Base-by-base conservation (phyloP, 2,888 invertebrate genomes). In the Euzetes globulus region DNA sequence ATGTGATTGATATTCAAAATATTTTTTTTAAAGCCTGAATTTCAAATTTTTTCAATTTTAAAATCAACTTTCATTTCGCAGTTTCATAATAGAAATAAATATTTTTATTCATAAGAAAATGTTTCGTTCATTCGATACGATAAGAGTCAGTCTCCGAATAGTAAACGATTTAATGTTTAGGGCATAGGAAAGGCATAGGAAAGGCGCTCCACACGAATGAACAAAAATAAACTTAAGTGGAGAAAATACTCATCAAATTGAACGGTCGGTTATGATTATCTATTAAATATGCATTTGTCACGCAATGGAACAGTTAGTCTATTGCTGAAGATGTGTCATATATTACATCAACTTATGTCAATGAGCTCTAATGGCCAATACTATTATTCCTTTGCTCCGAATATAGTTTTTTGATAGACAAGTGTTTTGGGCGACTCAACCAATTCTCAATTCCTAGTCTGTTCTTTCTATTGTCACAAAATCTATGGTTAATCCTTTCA, bases 261-360 rank as follows among this genome's bases (percentile, higher is more conserved):
- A 68, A 45, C 68, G 68, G 37, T 68, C 22, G 68, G 68, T 68
- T 68, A 63, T 68, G 68, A 68, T 68, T 68, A 68, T 68, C 68
- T 45, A 68, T 68, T 68, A 68, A 68, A 68, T 68, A 68, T 68
- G 68, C 22, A 68, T 19, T 68, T 68, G 41, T 68, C 68, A 68
- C 68, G 68, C 68, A 45, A 68, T 19, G 68, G 3, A 15, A 68
- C 41, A 68, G 68, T 68, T 68, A 68, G 68, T 41, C 41, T 41
- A 41, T 41, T 9, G 29, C 29, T 60, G 17, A 1, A 15, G n/a
- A 41, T 41, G 33, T 60, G 15, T 60, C 15, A 29, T 68, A 68
- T 41, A 41, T 68, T 6, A 41, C 68, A 68, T 68, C 68, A 41
- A 68, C 5, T 68, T 37, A 68, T 68, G 68, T 68, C 68, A 68